These are phyloP conservation scores for Dilophus febrilis DNA, from an alignment of 2,888 invertebrate genomes.

Conservation along the genomic window DNA sequence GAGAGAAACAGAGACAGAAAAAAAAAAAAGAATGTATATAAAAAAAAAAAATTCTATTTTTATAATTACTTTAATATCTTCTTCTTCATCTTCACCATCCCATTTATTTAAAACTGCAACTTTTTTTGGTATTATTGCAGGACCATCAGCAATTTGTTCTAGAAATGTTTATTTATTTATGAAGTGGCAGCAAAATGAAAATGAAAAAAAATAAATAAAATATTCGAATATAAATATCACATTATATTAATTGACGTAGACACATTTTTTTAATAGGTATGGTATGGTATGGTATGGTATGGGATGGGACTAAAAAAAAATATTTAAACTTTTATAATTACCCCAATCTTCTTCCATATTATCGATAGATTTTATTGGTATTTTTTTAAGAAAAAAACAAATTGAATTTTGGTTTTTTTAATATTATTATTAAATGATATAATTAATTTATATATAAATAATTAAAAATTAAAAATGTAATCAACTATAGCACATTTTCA, in stretches of 20 bases:
- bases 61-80: constrained; percentile 55
- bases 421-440: not conserved
- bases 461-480: no score
- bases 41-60: no score
- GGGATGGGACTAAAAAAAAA: constrained; percentile 11
- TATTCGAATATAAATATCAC: constrained; percentile 4
- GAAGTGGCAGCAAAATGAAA: constrained; percentile 6
- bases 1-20: no score
- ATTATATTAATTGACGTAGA: constrained; percentile 1
- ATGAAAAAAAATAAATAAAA: constrained; percentile 8
- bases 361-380: not conserved
- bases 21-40: no score
- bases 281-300: no score
- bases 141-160: constrained; percentile 29
- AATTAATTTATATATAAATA: no score
- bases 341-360: constrained; percentile 61
- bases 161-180: no score
- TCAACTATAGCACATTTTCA: no score
- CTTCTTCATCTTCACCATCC: constrained; percentile 81
- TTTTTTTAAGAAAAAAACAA: not conserved
- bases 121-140: constrained; percentile 48
- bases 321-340: no score
- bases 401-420: not conserved
- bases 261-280: not conserved
- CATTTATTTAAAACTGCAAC: constrained; percentile 66